Base-by-base conservation (phyloP, 2,888 invertebrate genomes). In the Agrotis segetum region DNA sequence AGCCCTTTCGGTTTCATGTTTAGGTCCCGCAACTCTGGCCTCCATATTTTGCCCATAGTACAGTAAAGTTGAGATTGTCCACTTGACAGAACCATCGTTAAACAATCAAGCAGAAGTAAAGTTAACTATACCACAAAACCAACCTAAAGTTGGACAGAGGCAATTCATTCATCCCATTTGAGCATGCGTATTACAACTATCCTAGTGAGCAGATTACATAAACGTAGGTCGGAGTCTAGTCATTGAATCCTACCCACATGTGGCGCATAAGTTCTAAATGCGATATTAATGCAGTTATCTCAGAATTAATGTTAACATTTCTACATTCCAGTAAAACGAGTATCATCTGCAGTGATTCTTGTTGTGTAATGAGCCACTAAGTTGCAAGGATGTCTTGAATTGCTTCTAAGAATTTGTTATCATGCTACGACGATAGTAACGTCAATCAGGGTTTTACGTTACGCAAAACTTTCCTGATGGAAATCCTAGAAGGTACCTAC, bases 251-350 rank as follows among this genome's bases (percentile, higher is more conserved):
- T 81, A 67, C 67, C 80, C 68, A 79, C 82, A 73, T 83, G 74
- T 80, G 79, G 70, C 82, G 65, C 74, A 79, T 77, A 82, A 79
- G 82, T 71, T 71, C 65, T 86, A 87, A 90, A 90, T 90, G 88
- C 69, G 83, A 88, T 87, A 79, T 91, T 93, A 91, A 93, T 93
- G 88, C 90, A 88, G 87, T 87, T 87, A 84, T 85, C 83, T 80
- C 71, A 75, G 72, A 81, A 83, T 84, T 81, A 82, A 85, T 83
- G 71, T 62, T 74, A 67, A 79, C 74, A 77, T 85, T 86, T 88
- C 85, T 88, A 88, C 91, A 92, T 94, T 92, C 92, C 90, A 84
- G 85, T 83, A 81, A 83, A 88, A 89, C 89, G 59, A 80, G 85
- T 86, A 83, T 86, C 66, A 74, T 85, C 87, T 84, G 79, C 66